Evolutionary conservation across 2,797 vertebrate species (phyloP).

Genomic region (Bradypodion ventrale): DNA sequence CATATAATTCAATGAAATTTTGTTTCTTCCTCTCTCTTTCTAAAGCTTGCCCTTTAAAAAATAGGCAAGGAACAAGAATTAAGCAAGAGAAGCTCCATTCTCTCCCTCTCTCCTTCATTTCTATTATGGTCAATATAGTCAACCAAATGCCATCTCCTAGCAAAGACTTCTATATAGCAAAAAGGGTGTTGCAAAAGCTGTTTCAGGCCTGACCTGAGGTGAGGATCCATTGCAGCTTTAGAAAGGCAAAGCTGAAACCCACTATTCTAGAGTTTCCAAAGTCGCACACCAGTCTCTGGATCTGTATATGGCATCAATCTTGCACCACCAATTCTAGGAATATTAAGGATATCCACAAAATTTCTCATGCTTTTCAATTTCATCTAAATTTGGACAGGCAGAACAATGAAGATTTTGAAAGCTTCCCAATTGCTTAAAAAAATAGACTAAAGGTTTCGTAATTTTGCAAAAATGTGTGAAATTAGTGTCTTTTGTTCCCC

Average conservation of each 20-base stretch:
- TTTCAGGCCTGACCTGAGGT: not conserved
- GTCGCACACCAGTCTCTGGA: not conserved
- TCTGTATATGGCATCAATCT: not conserved
- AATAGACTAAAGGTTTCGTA: no score
- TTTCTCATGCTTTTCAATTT: no score
- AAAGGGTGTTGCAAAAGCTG: not conserved
- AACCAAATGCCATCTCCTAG: not conserved
- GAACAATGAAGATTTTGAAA: no score
- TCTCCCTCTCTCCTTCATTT: not conserved
- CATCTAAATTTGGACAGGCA: no score
- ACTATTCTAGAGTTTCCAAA: not conserved
- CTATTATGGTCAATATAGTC: not conserved
- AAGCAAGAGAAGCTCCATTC: not conserved
- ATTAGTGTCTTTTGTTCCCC: no score
- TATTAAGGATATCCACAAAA: no score
- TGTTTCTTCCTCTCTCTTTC: not conserved
- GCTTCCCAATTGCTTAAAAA: no score
- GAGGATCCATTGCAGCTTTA: not conserved
- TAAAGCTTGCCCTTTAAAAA: slow-evolving; percentile 42
- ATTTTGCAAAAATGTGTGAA: no score
- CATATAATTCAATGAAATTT: not conserved
- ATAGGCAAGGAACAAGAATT: not conserved
- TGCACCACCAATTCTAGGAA: not conserved
- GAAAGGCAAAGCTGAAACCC: not conserved
- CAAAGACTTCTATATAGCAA: not conserved